These are phyloP conservation scores for Sylvia atricapilla DNA, from an alignment of 2,113 vertebrate genomes.

Conservation along the genomic window DNA sequence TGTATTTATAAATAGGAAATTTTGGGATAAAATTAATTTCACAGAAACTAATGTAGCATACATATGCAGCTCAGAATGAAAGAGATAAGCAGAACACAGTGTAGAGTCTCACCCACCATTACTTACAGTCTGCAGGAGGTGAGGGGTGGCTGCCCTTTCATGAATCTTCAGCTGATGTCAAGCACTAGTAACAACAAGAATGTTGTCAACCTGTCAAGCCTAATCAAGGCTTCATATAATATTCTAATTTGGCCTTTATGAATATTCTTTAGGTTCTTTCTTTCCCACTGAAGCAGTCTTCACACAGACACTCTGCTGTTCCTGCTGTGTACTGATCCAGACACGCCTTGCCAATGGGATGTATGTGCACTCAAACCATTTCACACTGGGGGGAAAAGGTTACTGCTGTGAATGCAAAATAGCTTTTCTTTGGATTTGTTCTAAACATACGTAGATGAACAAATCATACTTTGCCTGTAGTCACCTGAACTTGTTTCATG, in stretches of 20 bases:
- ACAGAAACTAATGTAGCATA: not conserved
- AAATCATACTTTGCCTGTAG: not conserved
- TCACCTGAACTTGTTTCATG: not conserved
- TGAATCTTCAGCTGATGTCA: not conserved
- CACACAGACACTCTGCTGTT: not conserved
- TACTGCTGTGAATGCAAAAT: not conserved
- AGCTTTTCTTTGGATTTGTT: not conserved
- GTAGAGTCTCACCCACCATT: not conserved
- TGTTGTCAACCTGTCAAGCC: not conserved
- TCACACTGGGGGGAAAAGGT: not conserved
- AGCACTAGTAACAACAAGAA: not conserved
- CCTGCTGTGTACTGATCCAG: not conserved
- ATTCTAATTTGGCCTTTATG: conserved; percentile 7
- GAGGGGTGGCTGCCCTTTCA: not conserved
- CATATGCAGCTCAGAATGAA: not conserved
- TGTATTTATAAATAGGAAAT: not conserved
- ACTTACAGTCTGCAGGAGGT: not conserved
- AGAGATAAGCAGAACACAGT: not conserved
- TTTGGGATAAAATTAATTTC: not conserved
- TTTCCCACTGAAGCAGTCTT: not conserved
- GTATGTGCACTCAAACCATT: not conserved
- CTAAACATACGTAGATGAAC: not conserved
- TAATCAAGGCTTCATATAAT: not conserved
- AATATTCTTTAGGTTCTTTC: not conserved
- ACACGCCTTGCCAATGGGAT: fast-evolving